Base-by-base conservation (phyloP, 1,140 invertebrate genomes). In the Drosophila parabipectinata region DNA sequence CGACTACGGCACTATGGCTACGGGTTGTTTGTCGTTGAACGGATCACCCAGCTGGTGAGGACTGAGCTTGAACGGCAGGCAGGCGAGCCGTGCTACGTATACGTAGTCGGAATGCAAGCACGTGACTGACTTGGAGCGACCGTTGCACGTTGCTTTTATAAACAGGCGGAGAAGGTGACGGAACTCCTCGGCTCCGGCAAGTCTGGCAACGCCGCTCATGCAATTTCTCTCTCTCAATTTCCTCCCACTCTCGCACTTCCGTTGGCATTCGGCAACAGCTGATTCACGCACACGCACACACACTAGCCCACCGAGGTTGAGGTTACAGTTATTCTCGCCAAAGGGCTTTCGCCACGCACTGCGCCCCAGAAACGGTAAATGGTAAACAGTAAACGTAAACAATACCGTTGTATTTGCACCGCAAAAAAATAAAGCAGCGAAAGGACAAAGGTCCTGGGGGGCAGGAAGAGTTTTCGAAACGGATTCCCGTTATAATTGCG, bases 101-200 rank as follows among this genome's bases (percentile, higher is more conserved):
- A 72, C 79, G 77, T 47, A 47, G 44, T 80, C 77, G 69, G 56
- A 54, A 69, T 90, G 72, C 78, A 82, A 75, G 81, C 87, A 90
- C 87, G 87, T 90, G 87, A 90, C 87, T 90, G 87, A 90, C 56
- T 85, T 41, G 71, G 57, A 69, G 62, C 72, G 53, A 72, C 21
- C 48, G 26, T 57, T 77, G 80, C 77, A 84, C 71, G 80, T 63
- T 80, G 71, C 79, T 88, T 87, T 87, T 88, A 88, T 88, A 85
- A 87, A 85, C 73, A 78, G 68, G 45, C 50, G 14, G 54, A 55
- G 48, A 28, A 28, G 26, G 5, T 6, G 26, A 28, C 26, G 26
- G 26, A 28, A 28, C 26, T 28, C 47, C 41, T 21, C 34, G 37
- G 34, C 32, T 50, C 47, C 32, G 37, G 55, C 52, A 48, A 21